Percentiles rank a stretch among this genome's conserved stretches.
These are phyloP conservation scores for Sinocyclocheilus anshuiensis DNA, from an alignment of 2,113 vertebrate species.

Conservation along the genomic window DNA sequence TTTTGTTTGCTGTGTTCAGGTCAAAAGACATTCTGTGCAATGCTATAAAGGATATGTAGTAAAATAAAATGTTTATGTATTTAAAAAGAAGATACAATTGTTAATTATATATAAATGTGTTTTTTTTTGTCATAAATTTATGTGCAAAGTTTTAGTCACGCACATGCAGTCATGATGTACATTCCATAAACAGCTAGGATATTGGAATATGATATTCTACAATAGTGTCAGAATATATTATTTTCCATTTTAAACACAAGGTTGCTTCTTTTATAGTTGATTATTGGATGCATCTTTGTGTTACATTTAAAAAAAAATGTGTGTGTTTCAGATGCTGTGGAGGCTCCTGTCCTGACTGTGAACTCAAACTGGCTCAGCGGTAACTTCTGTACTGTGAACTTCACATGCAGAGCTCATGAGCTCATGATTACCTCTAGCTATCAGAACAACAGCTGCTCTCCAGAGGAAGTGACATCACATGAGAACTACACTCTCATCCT, in stretches of 20 bases:
- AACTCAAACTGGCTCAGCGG: not conserved
- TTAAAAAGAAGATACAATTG: not conserved
- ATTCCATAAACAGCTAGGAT: not conserved
- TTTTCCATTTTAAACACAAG: too few species aligned
- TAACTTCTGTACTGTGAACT: not conserved
- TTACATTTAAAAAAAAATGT: too few species aligned
- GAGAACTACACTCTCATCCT: not conserved
- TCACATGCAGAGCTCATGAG: constrained; percentile 2
- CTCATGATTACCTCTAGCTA: not conserved
- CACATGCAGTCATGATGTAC: not conserved
- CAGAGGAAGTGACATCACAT: not conserved
- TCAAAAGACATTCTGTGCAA: not conserved
- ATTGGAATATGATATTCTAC: not conserved
- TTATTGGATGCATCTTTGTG: too few species aligned
- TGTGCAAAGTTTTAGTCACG: not conserved
- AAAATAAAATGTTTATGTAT: not conserved
- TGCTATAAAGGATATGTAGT: not conserved
- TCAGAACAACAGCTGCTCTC: not conserved
- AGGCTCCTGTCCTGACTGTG: not conserved
- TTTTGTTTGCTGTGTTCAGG: not conserved
- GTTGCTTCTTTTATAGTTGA: too few species aligned
- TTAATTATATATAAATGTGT: not conserved
- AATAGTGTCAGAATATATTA: too few species aligned
- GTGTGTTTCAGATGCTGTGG: not conserved
- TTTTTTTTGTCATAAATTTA: not conserved